Base-by-base conservation (phyloP, 2,113 vertebrate species). In the Tiliqua scincoides region DNA sequence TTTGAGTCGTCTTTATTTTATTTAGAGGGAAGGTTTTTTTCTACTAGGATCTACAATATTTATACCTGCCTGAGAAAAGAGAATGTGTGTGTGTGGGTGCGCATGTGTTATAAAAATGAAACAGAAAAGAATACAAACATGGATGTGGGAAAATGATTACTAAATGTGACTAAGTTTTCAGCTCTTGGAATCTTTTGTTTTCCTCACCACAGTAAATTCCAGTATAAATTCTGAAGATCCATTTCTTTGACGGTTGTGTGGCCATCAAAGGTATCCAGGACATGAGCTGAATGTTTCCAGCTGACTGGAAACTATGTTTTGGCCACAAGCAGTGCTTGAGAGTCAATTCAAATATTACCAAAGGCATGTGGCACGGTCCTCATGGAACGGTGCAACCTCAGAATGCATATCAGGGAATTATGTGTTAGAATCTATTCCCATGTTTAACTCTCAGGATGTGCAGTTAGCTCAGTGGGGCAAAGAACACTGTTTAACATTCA, bases 1-100 rank as follows among this genome's bases (percentile, higher is more conserved):
- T 96, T 86, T 92, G 94, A 97, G 95, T 96, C 90, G 93, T 92
- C 93, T 96, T 94, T 96, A 83, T 96, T 94, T 97, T 96, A 93
- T 96, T 95, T 96, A 96, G 95, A 96, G 95, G 95, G 93, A 95
- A 93, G 93, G 80, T 88, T 79, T 84, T 96, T 91, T 93, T 93
- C 88, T 95, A 89, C 94, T 95, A 96, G 95, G 95, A 96, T 91
- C 63, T 86, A 95, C 93, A 83, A 95, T 97, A 97, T 97, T 97
- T 97, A 97, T 97, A 97, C 95, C 95, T 96, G 95, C 93, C 96
- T 93, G 91, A 94, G 93, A 96, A 93, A 95, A 75, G 87, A 94
- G 92, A 94, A 94, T 95, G 81, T 94, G 91, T 90, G 79, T 94
- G 94, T 93, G 90, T 62, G 59, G 2, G 78, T 7, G 77, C 32